Percentiles rank a stretch among this genome's conserved stretches.
Evolutionary conservation across 2,888 invertebrate species (phyloP).

Genomic region (Vannuccia rotundouncinata): DNA sequence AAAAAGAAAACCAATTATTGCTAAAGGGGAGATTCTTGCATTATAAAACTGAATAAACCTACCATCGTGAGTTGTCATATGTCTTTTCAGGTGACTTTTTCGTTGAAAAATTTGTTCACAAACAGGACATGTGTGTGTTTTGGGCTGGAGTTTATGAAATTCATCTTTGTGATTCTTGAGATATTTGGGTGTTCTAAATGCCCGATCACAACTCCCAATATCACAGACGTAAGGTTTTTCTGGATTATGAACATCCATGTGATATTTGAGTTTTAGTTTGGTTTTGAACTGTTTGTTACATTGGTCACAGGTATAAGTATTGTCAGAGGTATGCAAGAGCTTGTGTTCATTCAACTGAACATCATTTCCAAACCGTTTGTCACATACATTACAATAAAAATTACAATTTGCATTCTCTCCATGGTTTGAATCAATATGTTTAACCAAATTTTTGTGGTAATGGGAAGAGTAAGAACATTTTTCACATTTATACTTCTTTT

Average conservation of each 20-base stretch:
- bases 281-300: conserved; percentile 51
- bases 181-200: conserved; percentile 47
- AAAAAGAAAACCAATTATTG: no score
- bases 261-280: conserved; percentile 46
- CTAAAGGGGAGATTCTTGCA: not conserved
- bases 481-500: conserved; percentile 37
- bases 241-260: conserved; percentile 47
- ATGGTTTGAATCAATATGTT: conserved; percentile 31
- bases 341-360: conserved; percentile 48
- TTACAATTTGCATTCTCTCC: conserved; percentile 27
- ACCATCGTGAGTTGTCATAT: conserved; percentile 54
- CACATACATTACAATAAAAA: conserved; percentile 35
- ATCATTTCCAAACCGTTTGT: conserved; percentile 42
- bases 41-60: conserved; percentile 33
- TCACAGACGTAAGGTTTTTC: conserved; percentile 47
- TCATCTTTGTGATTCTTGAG: conserved; percentile 48
- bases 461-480: conserved; percentile 37
- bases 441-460: conserved; percentile 34
- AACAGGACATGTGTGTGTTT: conserved; percentile 47
- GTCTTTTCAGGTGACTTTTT: conserved; percentile 51
- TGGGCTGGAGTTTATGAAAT: conserved; percentile 47
- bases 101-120: conserved; percentile 53
- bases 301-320: conserved; percentile 46
- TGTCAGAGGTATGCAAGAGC: conserved; percentile 46
- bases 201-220: conserved; percentile 48